A percentile compares a stretch with the other conserved stretches of the same genome.
These are phyloP conservation scores for Rachycentron canadum DNA, from an alignment of 2,797 vertebrate genomes.

Conservation along the genomic window DNA sequence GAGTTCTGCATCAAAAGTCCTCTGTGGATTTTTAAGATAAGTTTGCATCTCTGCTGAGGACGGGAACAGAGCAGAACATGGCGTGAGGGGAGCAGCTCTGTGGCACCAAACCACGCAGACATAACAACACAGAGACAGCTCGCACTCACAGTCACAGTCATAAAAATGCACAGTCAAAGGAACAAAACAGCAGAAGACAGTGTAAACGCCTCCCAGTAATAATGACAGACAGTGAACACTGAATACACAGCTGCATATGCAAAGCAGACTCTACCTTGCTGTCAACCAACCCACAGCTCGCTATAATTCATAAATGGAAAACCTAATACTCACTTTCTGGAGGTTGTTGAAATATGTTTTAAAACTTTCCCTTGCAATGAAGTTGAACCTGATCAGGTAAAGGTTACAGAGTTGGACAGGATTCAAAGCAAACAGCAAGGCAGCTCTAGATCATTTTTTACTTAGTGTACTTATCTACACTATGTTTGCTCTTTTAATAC, in stretches of 20 bases:
- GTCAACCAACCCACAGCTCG: slow-evolving; percentile 21
- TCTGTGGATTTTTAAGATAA: background rate
- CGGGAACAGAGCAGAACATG: background rate
- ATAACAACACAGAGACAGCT: slow-evolving; percentile 12
- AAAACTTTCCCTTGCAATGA: slow-evolving; percentile 35
- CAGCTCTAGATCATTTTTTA: slow-evolving; percentile 36
- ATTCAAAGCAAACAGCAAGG: slow-evolving; percentile 46
- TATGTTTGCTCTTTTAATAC: slow-evolving; percentile 47
- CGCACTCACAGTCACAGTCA: background rate
- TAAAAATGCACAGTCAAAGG: slow-evolving; percentile 40
- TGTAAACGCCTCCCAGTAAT: slow-evolving; percentile 42
- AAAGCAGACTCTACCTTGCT: slow-evolving; percentile 32
- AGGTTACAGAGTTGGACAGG: slow-evolving; percentile 24
- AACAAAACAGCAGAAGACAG: slow-evolving; percentile 33
- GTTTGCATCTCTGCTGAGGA: background rate
- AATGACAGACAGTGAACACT: slow-evolving; percentile 46
- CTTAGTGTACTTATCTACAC: slow-evolving; percentile 11
- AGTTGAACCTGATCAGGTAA: slow-evolving; percentile 22
- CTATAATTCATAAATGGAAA: slow-evolving; percentile 62
- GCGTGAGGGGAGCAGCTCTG: slow-evolving; percentile 3
- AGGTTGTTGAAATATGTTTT: slow-evolving; percentile 10
- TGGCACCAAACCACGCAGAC: slow-evolving; percentile 21
- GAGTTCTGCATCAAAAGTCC: background rate
- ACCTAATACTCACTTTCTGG: slow-evolving; percentile 37
- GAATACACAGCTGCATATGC: slow-evolving; percentile 25